phyloP scores from a whole-genome alignment of 2,113 vertebrate species.

The Porphyrio hochstetteri region DNA sequence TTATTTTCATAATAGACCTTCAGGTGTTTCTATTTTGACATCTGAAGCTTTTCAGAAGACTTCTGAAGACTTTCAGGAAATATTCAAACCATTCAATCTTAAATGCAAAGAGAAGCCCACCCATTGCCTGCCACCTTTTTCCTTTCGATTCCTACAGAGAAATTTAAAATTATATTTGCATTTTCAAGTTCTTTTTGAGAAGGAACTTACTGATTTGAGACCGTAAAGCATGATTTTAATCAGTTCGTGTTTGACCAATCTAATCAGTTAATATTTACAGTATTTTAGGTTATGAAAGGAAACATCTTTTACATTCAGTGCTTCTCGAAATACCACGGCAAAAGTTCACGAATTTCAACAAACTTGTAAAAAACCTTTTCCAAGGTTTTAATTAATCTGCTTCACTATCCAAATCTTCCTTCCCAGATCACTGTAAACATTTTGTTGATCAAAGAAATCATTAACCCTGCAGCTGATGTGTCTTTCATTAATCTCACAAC shows the following conservation, averaged over 20 bases:
- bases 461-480: background rate
- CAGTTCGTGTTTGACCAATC: background rate
- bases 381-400: background rate
- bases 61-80: background rate
- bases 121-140: background rate
- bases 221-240: background rate
- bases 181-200: background rate
- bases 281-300: background rate
- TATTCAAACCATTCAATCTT: background rate
- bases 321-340: background rate
- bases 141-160: background rate
- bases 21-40: slow-evolving; percentile 15
- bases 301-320: background rate
- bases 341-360: background rate
- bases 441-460: background rate
- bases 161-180: background rate
- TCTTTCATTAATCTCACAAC: background rate
- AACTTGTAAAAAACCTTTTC: background rate
- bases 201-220: background rate
- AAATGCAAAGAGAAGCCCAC: background rate
- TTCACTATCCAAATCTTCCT: background rate
- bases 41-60: slow-evolving; percentile 4
- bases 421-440: background rate
- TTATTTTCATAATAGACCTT: background rate
- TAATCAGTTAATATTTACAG: background rate